Percentiles rank a stretch among this genome's conserved stretches.
Evolutionary conservation across 2,113 vertebrate species (phyloP).

Genomic region (Passer domesticus): DNA sequence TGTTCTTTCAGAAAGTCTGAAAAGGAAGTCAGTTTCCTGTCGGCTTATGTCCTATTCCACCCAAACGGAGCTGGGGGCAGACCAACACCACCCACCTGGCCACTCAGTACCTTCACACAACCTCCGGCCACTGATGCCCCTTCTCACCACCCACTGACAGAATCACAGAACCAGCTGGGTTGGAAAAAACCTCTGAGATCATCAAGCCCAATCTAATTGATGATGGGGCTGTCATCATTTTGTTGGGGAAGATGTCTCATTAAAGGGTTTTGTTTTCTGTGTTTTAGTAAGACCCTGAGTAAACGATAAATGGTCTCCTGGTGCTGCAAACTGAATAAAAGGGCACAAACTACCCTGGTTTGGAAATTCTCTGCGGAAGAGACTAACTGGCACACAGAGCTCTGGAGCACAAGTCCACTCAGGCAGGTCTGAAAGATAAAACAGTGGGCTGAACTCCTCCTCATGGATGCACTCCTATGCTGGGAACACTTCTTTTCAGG

Average conservation of each 20-base stretch:
- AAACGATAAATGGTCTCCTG: not conserved
- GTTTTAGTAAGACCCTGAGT: not conserved
- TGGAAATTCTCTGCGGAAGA: not conserved
- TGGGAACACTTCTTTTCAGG: not conserved
- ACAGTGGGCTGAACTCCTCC: not conserved
- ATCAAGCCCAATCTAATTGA: not conserved
- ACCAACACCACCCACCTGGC: not conserved
- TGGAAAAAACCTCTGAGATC: not conserved
- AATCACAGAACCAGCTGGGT: not conserved
- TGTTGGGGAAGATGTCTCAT: not conserved
- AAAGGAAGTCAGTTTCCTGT: not conserved
- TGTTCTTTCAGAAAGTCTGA: not conserved
- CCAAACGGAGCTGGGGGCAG: not conserved
- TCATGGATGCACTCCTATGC: not conserved
- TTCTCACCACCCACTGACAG: accelerated
- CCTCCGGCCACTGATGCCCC: not conserved
- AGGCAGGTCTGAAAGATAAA: not conserved
- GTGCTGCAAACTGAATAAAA: not conserved
- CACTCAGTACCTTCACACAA: not conserved
- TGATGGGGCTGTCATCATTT: not conserved
- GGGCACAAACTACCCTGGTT: not conserved
- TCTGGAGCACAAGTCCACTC: not conserved
- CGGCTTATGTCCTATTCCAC: not conserved
- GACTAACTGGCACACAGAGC: not conserved
- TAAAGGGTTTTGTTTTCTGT: not conserved